Base-by-base conservation (phyloP, 2,888 invertebrate genomes). In the Drepana falcataria region DNA sequence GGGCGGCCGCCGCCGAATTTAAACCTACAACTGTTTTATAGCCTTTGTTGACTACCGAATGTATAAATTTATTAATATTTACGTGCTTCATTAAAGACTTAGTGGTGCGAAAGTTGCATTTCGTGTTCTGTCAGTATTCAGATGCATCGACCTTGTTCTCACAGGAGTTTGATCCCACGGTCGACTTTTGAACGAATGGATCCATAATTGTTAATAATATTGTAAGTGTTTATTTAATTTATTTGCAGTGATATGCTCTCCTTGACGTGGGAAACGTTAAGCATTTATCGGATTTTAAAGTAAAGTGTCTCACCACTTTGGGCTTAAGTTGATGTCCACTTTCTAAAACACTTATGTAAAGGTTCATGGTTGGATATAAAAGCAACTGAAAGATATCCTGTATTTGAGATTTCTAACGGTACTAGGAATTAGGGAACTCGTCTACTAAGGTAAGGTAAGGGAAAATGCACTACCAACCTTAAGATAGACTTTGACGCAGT, bases 1-100 rank as follows among this genome's bases (percentile, higher is more conserved):
- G 74, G 86, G 85, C 74, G 84, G 79, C 79, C 82, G 71, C 81
- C 79, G 83, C 81, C 81, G 80, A 75, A 75, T 80, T 78, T 68
- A 63, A 74, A 71, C 64, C 73, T 73, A 70, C 71, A 73, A 74
- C 73, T 66, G 73, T 77, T 76, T 81, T 78, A 77, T 69, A 59
- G 54, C 67, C 65, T 64, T 70, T 64, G 67, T 59, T 58, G 66
- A 73, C 78, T 74, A 71, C 77, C 65, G 73, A 63, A 63, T 54
- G 58, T 56, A 53, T 58, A 58, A 54, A 60, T 61, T 60, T 60
- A 58, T 59, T 53, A 55, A 60, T 62, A 65, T 61, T 61, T 57
- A 57, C 48, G 53, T 60, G 49, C 37, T 49, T 64, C 59, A 68
- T 70, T 62, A 60, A 35, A 59, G 55, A 57, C 56, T 49, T 48